Evolutionary conservation across 2,113 vertebrate genomes (phyloP).

Genomic region (Austrofundulus limnaeus): DNA sequence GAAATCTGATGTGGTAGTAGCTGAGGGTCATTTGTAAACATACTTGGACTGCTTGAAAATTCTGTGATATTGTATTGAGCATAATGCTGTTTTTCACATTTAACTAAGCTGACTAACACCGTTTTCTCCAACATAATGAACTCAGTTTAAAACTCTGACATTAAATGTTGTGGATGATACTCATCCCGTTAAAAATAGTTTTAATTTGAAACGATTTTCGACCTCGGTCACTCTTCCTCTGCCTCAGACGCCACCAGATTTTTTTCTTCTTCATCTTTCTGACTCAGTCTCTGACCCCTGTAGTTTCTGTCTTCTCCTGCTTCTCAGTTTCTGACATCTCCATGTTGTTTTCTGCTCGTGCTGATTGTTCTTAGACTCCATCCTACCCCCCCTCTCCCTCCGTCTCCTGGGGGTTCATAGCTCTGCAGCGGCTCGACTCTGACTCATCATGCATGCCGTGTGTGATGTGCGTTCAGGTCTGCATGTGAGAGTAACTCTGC

Average conservation of each 20-base stretch:
- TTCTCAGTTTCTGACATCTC: conserved; percentile 60
- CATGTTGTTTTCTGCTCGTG: conserved; percentile 53
- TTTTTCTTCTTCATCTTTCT: conserved; percentile 32
- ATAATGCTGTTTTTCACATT: too few relatives aligned
- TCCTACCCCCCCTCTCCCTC: conserved; percentile 13
- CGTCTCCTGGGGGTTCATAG: conserved; percentile 62
- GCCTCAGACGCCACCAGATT: conserved; percentile 35
- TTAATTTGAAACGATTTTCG: neutral
- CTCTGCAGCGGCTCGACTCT: conserved; percentile 62
- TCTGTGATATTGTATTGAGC: too few relatives aligned
- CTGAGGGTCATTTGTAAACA: too few relatives aligned
- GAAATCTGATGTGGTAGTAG: too few relatives aligned
- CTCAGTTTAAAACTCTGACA: too few relatives aligned
- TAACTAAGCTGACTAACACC: too few relatives aligned
- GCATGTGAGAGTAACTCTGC: conserved; percentile 39
- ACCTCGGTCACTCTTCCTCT: neutral
- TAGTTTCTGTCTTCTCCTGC: conserved; percentile 57
- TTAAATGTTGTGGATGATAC: too few relatives aligned
- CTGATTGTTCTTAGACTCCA: conserved; percentile 56
- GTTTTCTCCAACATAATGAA: too few relatives aligned
- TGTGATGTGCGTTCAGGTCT: conserved; percentile 49
- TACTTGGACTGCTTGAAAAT: too few relatives aligned
- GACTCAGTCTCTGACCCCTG: conserved; percentile 55
- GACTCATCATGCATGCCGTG: conserved; percentile 69
- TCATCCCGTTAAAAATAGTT: too few relatives aligned